Conservation (phyloP, 2,113 vertebrate species). For the Tauraco erythrolophus region DNA sequence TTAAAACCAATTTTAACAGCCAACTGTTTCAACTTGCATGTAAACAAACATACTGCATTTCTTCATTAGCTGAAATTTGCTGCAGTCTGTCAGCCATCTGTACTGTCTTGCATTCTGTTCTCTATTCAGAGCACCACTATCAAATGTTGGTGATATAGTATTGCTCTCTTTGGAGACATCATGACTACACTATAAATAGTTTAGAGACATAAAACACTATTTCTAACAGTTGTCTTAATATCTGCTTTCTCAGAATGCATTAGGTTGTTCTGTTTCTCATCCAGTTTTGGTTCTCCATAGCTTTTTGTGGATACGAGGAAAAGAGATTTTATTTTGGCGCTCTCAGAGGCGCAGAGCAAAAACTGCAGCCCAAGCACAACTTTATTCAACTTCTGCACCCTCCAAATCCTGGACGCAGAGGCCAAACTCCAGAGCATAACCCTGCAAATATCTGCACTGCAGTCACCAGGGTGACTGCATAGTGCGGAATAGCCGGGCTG, state of each 20-base stretch:
- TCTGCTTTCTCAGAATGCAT: slow-evolving; percentile 48
- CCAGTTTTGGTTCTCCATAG: not conserved
- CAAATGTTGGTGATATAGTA: slow-evolving; percentile 59
- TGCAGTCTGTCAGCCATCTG: slow-evolving; percentile 73
- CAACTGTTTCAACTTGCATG: slow-evolving; percentile 55
- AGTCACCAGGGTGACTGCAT: not conserved
- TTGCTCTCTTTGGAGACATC: slow-evolving; percentile 68
- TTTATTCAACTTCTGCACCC: not conserved
- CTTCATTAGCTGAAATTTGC: slow-evolving; percentile 71
- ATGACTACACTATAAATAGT: slow-evolving; percentile 60
- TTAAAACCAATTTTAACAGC: slow-evolving; percentile 47
- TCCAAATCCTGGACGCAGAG: not conserved
- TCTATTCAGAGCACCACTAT: slow-evolving; percentile 51
- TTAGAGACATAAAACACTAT: slow-evolving; percentile 35
- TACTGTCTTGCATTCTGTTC: slow-evolving; percentile 64
- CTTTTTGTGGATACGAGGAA: not conserved
- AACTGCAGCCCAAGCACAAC: slow-evolving; percentile 10
- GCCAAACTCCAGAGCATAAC: not conserved
- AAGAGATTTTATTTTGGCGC: not conserved
- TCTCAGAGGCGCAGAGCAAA: not conserved
- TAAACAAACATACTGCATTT: slow-evolving; percentile 72
- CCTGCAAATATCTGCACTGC: slow-evolving; percentile 48
- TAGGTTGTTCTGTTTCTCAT: not conserved
- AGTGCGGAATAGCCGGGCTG: not conserved
- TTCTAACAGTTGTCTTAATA: slow-evolving; percentile 60